Conservation (phyloP, 2,113 vertebrate species). For the Podarcis raffonei region DNA sequence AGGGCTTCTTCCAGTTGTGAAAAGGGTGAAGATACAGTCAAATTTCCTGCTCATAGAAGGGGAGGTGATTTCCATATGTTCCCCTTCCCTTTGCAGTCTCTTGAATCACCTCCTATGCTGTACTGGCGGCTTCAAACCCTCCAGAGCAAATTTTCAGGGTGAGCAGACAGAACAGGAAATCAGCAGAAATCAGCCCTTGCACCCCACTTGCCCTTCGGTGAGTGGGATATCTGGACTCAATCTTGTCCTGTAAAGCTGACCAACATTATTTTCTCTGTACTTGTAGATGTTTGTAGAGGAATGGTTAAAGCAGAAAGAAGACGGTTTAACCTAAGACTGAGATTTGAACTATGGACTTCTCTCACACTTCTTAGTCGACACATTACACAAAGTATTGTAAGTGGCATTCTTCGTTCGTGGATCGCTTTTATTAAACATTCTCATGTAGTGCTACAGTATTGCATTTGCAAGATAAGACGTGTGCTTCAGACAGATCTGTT, state of each 20-base stretch:
- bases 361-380: no score
- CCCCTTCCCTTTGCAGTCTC: background rate
- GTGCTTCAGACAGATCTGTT: slow-evolving; percentile 29
- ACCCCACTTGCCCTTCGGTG: background rate
- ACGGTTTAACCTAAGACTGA: background rate
- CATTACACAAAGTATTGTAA: background rate
- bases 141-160: background rate
- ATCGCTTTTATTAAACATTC: slow-evolving; percentile 23
- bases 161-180: background rate
- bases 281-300: background rate
- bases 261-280: background rate
- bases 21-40: background rate
- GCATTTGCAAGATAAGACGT: slow-evolving; percentile 27
- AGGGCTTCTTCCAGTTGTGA: background rate
- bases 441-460: slow-evolving; percentile 31
- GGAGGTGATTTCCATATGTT: background rate
- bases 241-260: no score
- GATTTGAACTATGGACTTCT: background rate
- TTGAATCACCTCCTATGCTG: background rate
- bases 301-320: background rate
- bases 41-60: background rate
- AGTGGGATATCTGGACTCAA: background rate
- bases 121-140: background rate
- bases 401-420: background rate
- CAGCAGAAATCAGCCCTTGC: background rate